phyloP scores from a whole-genome alignment of 2,797 vertebrate species.

The Syndactyla subalaris region DNA sequence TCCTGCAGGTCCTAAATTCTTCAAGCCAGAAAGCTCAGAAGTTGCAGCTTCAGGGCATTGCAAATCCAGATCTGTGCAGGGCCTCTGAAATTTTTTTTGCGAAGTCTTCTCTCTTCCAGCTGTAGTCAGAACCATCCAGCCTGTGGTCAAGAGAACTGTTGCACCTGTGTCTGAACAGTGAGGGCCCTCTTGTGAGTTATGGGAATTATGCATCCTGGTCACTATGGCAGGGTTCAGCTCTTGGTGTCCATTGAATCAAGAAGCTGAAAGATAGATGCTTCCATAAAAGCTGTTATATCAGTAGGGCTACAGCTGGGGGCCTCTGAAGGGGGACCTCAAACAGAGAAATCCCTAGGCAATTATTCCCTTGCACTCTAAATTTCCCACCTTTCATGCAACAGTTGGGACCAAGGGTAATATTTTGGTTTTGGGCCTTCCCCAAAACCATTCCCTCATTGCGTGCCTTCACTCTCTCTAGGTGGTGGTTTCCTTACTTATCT shows the following conservation, averaged over 20 bases:
- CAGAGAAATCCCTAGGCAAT: neutral
- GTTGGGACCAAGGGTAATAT: neutral
- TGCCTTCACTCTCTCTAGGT: neutral
- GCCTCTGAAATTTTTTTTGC: neutral
- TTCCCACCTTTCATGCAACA: neutral
- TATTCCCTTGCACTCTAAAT: neutral
- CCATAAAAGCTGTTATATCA: neutral
- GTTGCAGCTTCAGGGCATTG: neutral
- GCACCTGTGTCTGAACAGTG: neutral
- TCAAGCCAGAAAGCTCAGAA: neutral
- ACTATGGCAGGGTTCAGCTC: neutral
- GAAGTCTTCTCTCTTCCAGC: neutral
- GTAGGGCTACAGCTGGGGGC: neutral
- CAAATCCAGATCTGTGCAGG: neutral
- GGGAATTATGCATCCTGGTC: neutral
- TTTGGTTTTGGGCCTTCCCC: neutral
- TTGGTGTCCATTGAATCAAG: fast-evolving
- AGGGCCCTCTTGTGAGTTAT: neutral
- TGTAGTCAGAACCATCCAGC: neutral
- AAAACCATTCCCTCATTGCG: neutral
- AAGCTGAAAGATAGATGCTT: neutral
- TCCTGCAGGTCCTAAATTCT: neutral
- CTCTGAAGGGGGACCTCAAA: neutral
- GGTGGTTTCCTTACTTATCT: neutral
- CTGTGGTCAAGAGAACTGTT: neutral